Evolutionary conservation across 2,797 vertebrate genomes (phyloP).

Genomic region (Lepus oiostolus): DNA sequence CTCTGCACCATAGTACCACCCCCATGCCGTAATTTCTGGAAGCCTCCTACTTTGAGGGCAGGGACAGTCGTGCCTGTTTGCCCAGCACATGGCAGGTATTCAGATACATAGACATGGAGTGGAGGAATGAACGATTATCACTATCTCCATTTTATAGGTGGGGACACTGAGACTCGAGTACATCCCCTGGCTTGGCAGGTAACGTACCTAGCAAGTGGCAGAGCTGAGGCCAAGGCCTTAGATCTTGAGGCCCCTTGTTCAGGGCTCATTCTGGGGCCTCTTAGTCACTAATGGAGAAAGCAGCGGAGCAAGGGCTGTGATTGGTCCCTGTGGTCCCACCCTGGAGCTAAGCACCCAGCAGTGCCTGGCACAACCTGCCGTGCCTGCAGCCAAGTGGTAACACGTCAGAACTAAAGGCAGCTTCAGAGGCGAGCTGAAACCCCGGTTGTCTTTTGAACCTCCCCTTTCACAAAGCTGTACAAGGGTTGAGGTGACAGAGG

Average conservation of each 20-base stretch:
- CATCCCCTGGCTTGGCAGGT: not conserved
- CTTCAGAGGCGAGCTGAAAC: slow-evolving; percentile 70
- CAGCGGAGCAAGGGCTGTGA: not conserved
- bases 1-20: too few species aligned
- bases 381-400: slow-evolving; percentile 49
- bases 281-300: not conserved
- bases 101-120: not conserved
- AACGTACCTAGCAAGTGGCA: not conserved
- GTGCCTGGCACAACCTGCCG: not conserved
- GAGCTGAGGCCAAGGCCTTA: not conserved
- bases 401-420: slow-evolving; percentile 52
- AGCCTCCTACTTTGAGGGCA: not conserved
- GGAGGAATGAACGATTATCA: not conserved
- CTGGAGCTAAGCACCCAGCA: not conserved
- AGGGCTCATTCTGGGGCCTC: not conserved
- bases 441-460: slow-evolving; percentile 83
- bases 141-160: not conserved
- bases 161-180: not conserved
- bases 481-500: slow-evolving; percentile 63
- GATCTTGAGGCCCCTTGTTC: not conserved
- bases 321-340: not conserved
- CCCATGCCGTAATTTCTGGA: too few species aligned
- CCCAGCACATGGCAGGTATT: not conserved
- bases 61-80: not conserved
- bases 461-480: slow-evolving; percentile 76